Evolutionary conservation across 2,113 vertebrate genomes (phyloP).

Genomic region (Percina caprodes): DNA sequence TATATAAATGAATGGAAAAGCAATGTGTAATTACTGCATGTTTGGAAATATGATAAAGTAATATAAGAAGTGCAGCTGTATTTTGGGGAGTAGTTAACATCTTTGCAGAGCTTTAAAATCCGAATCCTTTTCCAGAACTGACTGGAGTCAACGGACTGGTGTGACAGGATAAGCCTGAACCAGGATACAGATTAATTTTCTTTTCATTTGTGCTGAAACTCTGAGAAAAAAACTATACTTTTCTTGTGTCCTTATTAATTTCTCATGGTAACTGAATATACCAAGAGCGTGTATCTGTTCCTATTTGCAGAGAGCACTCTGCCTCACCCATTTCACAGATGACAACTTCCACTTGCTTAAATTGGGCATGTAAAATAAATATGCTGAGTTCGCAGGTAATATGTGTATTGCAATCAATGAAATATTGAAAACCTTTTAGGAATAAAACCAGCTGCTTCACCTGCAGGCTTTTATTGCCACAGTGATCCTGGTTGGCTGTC

Average conservation of each 20-base stretch:
- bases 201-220: conserved; percentile 11
- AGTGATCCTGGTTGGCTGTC: conserved; percentile 43
- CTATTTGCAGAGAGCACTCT: conserved; percentile 59
- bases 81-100: background rate
- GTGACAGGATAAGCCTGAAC: conserved; percentile 19
- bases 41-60: conserved; percentile 5
- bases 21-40: background rate
- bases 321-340: conserved; percentile 56
- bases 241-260: conserved; percentile 63
- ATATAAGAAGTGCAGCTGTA: conserved; percentile 11
- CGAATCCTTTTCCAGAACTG: conserved; percentile 5
- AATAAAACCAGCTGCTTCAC: conserved; percentile 36
- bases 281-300: conserved; percentile 21
- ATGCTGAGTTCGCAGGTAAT: conserved; percentile 44
- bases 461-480: conserved; percentile 54
- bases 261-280: conserved; percentile 55
- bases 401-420: conserved; percentile 50
- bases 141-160: conserved; percentile 34
- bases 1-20: background rate
- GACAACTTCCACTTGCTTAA: conserved; percentile 46
- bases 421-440: conserved; percentile 72
- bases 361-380: conserved; percentile 66
- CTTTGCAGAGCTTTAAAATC: conserved; percentile 43
- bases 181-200: conserved; percentile 19
- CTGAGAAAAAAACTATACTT: background rate